Base-by-base conservation (phyloP, 2,113 vertebrate genomes). In the Phyllopteryx taeniolatus region DNA sequence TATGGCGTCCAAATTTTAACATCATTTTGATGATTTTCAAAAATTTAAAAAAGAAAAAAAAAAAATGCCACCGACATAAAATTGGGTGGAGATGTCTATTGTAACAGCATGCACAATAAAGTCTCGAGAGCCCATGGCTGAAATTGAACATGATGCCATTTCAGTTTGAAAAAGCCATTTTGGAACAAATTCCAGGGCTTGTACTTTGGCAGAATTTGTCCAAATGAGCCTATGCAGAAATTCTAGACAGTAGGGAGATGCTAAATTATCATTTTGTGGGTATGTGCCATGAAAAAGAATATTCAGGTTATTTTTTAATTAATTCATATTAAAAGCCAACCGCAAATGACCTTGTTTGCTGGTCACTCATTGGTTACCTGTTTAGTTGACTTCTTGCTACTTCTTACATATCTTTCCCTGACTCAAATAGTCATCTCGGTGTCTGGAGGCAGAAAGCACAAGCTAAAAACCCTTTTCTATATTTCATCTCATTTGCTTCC, bases 401-500 rank as follows among this genome's bases (percentile, higher is more conserved):
- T 57, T 27, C 56, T 59, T 59, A 13, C 22, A 59, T 59, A 22
- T 59, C 56, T 59, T 59, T 13, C 39, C 39, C 62, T 14, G 62
- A 44, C 61, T 63, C 35, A 63, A 63, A 22, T 46, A 3, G 6
- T 63, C 19, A 54, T 43, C 19, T 72, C 27, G 8, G 49, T 33
- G 39, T 75, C 47, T 44, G n/a, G 39, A 61, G 69, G 64, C 64
- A 31, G 14, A 47, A 66, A 49, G 62, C 46, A n/a, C 15, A 14
- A 63, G 56, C 20, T 72, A 14, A 31, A 33, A 22, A 64, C 31
- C 47, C 11, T 46, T 74, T 67, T 73, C 56, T 63, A 61, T 67
- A 68, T 68, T 86, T 75, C 53, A 72, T 6, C 69, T 76, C 68
- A 60, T 80, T 82, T 75, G 49, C 66, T 73, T 67, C 71, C 53